Evolutionary conservation across 2,888 invertebrate genomes (phyloP), one percentile per base, ranked within the genome.

Genomic region (Alloplasta piceator): DNA sequence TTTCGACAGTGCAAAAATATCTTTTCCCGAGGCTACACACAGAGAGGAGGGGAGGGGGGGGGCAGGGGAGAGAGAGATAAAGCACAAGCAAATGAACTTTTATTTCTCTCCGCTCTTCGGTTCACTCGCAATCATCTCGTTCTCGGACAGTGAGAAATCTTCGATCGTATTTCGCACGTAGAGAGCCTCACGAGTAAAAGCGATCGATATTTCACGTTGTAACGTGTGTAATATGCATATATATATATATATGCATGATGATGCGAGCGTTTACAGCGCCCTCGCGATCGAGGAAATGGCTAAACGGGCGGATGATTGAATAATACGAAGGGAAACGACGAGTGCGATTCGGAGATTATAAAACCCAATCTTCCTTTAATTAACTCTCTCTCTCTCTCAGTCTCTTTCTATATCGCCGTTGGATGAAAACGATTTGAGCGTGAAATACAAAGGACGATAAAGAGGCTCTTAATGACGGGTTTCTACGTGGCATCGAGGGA

Each of bases 141-240:
- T 72, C 73, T 43, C 58, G 74, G 70, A 6, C 41, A 46, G 48
- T 46, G 74, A 75, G 75, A 82, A 78, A 82, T 78, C 74, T 67
- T 61, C 78, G 75, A 78, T 82, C 75, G 82, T 75, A 71, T 71
- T 78, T 78, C 82, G 74, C 78, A 82, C 82, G 71, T 78, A 50
- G 72, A 56, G 66, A 74, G 56, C 74, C 74, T n/a, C 64, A 52
- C 73, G 41, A 38, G 43, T 56, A 43, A 68, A 66, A 70, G 74
- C 71, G 81, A 81, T 81, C 79, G 79, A 82, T 82, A 82, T 76
- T 79, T 58, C 55, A 38, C 26, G 43, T 48, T 68, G 66, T 70
- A 68, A 58, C 58, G n/a, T 46, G 26, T 26, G 26, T 26, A 26
- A 56, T 66, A 43, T 46, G 56, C 36, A 63, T 50, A 38, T 50